Conservation (phyloP, 2,113 vertebrate genomes). For the Paradoxurus hermaphroditus region DNA sequence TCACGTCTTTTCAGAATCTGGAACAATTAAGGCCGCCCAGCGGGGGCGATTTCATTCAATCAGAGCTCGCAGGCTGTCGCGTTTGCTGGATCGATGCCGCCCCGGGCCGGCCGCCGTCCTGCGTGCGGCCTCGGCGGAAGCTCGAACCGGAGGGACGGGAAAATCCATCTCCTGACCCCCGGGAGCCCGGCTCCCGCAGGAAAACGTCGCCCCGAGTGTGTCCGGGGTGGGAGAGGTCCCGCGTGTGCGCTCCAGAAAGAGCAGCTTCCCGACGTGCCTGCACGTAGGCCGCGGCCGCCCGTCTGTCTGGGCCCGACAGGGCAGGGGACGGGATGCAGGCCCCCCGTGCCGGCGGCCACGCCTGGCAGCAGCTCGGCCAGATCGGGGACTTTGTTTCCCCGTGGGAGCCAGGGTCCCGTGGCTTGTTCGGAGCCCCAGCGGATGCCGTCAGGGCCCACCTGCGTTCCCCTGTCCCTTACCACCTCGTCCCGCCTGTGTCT, state of each 20-base stretch:
- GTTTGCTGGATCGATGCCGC: not conserved
- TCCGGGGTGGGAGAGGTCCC: not conserved
- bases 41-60: conserved; percentile 53
- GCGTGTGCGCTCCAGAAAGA: not conserved
- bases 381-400: not conserved
- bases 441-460: fast-evolving
- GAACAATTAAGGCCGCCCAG: conserved; percentile 55
- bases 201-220: not conserved
- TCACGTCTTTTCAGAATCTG: conserved; percentile 48
- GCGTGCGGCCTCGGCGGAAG: conserved; percentile 20
- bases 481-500: not conserved
- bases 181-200: not conserved
- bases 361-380: not conserved
- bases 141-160: not conserved
- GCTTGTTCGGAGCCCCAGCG: not conserved
- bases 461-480: fast-evolving
- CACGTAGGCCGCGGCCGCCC: not conserved
- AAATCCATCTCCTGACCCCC: not conserved
- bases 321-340: not conserved
- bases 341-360: not conserved
- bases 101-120: not conserved
- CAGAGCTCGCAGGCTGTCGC: conserved; percentile 30
- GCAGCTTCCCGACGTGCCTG: conserved; percentile 24
- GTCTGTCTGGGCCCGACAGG: not conserved
- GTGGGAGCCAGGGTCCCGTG: fast-evolving